Conservation (phyloP, 2,888 invertebrate genomes). For the Dynastes hyllus region DNA sequence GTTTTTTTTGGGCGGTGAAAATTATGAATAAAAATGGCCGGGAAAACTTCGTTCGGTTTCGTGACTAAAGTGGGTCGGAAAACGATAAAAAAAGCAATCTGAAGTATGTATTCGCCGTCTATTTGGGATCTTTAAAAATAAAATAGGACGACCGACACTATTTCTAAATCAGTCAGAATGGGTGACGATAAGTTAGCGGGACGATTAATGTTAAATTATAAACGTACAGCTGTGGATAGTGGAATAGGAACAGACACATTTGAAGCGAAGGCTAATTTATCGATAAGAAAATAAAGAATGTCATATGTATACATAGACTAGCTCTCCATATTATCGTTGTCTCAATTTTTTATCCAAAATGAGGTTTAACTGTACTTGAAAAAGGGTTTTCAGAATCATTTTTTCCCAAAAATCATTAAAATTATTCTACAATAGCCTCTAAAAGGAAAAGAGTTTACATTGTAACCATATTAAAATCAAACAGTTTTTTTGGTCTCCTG, state of each 20-base stretch:
- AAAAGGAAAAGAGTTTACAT: too few relatives aligned
- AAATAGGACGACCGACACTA: constrained; percentile 53
- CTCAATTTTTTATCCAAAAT: too few relatives aligned
- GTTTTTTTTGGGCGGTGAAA: too few relatives aligned
- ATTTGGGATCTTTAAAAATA: too few relatives aligned
- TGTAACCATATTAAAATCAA: too few relatives aligned
- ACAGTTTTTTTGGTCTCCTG: too few relatives aligned
- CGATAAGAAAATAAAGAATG: neutral
- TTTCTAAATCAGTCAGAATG: constrained; percentile 51
- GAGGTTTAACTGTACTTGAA: too few relatives aligned
- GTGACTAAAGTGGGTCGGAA: constrained; percentile 46
- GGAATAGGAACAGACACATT: neutral
- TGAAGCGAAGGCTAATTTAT: neutral
- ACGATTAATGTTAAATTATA: neutral
- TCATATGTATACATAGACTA: neutral
- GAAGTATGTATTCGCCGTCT: constrained; percentile 45
- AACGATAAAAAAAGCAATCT: constrained; percentile 53
- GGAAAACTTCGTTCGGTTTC: constrained; percentile 51
- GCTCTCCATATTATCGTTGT: too few relatives aligned
- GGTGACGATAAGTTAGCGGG: constrained; percentile 1
- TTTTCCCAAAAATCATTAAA: too few relatives aligned
- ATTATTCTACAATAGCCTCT: too few relatives aligned
- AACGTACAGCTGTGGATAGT: neutral
- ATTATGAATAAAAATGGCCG: too few relatives aligned
- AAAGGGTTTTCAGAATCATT: too few relatives aligned